Evolutionary conservation across 2,113 vertebrate species (phyloP), one percentile per base, ranked within the genome.

Genomic region (Rhinichthys klamathensis): DNA sequence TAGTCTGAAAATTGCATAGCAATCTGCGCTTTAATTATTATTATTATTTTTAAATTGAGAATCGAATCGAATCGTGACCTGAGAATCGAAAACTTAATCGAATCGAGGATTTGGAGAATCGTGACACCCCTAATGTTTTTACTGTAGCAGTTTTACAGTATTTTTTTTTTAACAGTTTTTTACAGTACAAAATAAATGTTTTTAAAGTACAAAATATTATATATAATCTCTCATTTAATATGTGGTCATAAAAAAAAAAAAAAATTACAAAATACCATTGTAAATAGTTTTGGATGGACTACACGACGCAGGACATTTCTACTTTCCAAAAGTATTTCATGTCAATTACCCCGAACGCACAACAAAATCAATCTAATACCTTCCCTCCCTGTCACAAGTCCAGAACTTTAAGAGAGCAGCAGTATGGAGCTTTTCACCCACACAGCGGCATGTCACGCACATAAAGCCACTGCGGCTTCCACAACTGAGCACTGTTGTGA

Each of bases 401-500:
- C n/a, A 30, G 25, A 80, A 30, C 25, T 67, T 25, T 65, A 65
- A 80, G 41, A 46, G 38, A 80, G 41, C 60, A 65, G 41, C 41
- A 25, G 8, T 27, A 4, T 65, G 60, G n/a, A 65, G 60, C 7
- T 49, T 46, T 65, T 46, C 41, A 67, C 21, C 38, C 58, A 65
- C 58, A 44, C 78, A 80, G 78, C 0, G 58, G 58, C 77, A 30
- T 18, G 46, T 18, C 74, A 38, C 30, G 35, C 38, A 76, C 56
- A 75, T 84, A 75, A 84, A 84, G 58, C 61, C 49, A 79, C 67
- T 58, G 63, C 4, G 13, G 25, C 83, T 90, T 91, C 92, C 90
- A 88, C 91, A 92, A 92, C 92, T 83, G 87, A 83, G 67, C 87
- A 82, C 89, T 89, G 35, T 86, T 87, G 86, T 90, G 72, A 90